Evolutionary conservation across 1,140 invertebrate species (phyloP).

Genomic region (Bombus terrestris): DNA sequence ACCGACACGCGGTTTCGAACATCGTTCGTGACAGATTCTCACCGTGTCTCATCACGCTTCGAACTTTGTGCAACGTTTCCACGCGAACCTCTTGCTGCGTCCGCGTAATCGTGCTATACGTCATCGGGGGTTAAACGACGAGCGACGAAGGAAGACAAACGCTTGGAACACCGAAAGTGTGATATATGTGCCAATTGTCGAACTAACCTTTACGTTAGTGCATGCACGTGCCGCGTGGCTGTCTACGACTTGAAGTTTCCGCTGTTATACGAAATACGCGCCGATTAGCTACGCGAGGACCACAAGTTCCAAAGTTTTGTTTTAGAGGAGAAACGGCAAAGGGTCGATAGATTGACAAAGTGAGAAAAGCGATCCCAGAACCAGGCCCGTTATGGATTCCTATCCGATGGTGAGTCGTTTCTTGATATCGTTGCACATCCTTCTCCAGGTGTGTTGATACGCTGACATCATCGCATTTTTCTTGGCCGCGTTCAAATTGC

Average conservation of each 20-base stretch:
- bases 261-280: constrained; percentile 26
- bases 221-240: constrained; percentile 33
- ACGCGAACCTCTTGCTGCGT: not conserved
- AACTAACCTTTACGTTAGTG: constrained; percentile 11
- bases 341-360: constrained; percentile 23
- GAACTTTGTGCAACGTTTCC: not conserved
- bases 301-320: no score
- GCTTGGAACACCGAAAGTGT: not conserved
- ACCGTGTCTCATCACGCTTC: not conserved
- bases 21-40: not conserved
- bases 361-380: constrained; percentile 15
- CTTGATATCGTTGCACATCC: not conserved
- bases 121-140: no score
- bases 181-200: constrained; percentile 5
- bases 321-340: not conserved
- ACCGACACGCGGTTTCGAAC: constrained; percentile 3
- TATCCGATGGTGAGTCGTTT: constrained; percentile 69
- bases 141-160: not conserved
- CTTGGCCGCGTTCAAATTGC: not conserved
- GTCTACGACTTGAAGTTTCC: not conserved
- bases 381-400: constrained; percentile 73
- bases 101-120: not conserved
- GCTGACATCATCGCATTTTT: not conserved
- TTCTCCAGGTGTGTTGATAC: not conserved
- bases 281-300: not conserved